These are phyloP conservation scores for Rhinichthys osculus DNA, from an alignment of 2,797 vertebrate genomes.

Conservation along the genomic window DNA sequence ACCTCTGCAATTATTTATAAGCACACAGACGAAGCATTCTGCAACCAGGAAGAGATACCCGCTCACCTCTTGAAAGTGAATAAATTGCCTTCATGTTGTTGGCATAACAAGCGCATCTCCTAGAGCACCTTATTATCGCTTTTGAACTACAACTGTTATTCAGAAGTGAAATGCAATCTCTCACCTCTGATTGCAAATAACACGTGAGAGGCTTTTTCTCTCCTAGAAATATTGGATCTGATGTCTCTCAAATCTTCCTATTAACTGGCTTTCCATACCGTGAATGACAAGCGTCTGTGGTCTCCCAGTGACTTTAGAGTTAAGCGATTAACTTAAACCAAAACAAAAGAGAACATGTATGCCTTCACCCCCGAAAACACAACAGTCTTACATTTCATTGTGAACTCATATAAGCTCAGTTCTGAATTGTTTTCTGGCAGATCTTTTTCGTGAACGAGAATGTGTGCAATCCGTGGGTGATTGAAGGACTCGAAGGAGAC, in stretches of 20 bases:
- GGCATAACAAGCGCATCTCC: conserved; percentile 30
- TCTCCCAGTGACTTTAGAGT: not conserved
- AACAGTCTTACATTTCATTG: not conserved
- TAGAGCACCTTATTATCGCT: conserved; percentile 42
- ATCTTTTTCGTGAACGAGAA: not conserved
- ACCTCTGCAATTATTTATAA: conserved; percentile 43
- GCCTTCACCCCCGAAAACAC: too few relatives aligned
- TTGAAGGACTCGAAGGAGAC: too few relatives aligned
- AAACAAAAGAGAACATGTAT: not conserved
- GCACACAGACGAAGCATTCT: conserved; percentile 19
- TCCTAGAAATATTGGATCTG: conserved; percentile 1
- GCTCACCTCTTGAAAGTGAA: conserved; percentile 43
- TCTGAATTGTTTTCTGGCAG: not conserved
- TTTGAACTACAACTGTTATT: conserved; percentile 29
- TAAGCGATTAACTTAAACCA: not conserved
- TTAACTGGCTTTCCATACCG: not conserved
- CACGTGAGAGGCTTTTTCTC: not conserved
- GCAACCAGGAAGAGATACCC: conserved; percentile 26
- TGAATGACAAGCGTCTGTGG: not conserved
- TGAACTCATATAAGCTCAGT: not conserved
- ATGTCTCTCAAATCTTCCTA: not conserved
- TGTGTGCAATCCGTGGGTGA: too few relatives aligned
- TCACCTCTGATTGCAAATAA: conserved; percentile 34
- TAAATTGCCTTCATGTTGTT: conserved; percentile 43
- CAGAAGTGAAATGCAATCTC: conserved; percentile 30